Conservation (phyloP, 2,113 vertebrate genomes). For the Anoura caudifer region DNA sequence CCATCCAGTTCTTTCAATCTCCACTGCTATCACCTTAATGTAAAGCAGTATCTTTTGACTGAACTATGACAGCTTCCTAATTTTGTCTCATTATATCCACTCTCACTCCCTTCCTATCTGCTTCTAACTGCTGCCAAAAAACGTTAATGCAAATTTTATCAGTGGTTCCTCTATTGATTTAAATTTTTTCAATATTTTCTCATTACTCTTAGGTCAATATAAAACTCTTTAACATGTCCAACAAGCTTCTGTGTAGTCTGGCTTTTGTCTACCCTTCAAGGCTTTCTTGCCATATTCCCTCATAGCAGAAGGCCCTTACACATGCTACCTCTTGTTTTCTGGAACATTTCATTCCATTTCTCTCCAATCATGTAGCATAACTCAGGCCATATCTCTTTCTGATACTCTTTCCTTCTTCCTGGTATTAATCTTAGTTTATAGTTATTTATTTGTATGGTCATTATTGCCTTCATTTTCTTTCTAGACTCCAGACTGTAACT, state of each 20-base stretch:
- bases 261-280: neutral
- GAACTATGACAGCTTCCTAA: neutral
- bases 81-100: neutral
- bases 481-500: neutral
- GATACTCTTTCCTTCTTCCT: neutral
- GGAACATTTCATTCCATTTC: neutral
- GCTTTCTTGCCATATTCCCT: neutral
- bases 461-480: neutral
- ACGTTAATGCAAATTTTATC: neutral
- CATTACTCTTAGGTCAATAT: neutral
- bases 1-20: neutral
- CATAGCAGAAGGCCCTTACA: neutral
- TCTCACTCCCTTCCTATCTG: neutral
- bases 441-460: neutral
- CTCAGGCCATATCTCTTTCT: neutral
- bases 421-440: neutral
- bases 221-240: neutral
- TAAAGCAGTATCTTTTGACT: neutral
- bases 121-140: neutral
- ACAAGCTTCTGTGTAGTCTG: neutral
- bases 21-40: neutral
- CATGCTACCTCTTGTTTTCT: neutral
- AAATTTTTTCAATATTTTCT: neutral
- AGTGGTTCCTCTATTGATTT: neutral
- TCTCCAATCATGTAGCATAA: neutral